These are phyloP conservation scores for Eremobia ochroleuca DNA, from an alignment of 2,888 invertebrate species.

Conservation along the genomic window DNA sequence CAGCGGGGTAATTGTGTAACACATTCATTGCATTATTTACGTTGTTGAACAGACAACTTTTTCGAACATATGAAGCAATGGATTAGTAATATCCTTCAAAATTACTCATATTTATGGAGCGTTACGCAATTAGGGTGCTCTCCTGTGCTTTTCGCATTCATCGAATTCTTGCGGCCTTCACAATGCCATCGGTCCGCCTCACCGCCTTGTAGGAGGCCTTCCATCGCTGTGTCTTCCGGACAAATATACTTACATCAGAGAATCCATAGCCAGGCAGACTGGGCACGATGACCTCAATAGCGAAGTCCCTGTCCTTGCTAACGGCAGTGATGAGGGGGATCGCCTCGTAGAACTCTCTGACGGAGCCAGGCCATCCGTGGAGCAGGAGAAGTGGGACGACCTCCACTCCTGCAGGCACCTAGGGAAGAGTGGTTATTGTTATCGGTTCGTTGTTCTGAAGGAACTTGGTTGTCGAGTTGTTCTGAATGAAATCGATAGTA, in stretches of 20 bases:
- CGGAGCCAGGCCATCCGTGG: slow-evolving; percentile 96
- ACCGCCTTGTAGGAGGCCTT: too few species aligned
- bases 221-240: too few species aligned
- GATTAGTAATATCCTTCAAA: not conserved
- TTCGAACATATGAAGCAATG: not conserved
- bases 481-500: not conserved
- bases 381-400: slow-evolving; percentile 93
- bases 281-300: slow-evolving; percentile 92
- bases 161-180: too few species aligned
- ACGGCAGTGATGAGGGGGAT: slow-evolving; percentile 92
- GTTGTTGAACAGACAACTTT: not conserved
- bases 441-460: too few species aligned
- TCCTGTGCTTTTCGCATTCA: too few species aligned
- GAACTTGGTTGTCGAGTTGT: not conserved
- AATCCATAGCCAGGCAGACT: slow-evolving; percentile 90
- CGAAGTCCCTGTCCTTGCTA: slow-evolving; percentile 89
- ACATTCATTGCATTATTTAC: not conserved
- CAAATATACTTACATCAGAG: slow-evolving; percentile 79
- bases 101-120: not conserved
- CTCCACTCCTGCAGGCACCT: slow-evolving; percentile 79
- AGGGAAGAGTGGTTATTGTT: not conserved
- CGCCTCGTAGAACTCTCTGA: slow-evolving; percentile 94
- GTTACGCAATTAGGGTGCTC: too few species aligned
- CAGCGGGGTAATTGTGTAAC: not conserved
- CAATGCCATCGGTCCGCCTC: too few species aligned